Conservation (phyloP, 2,888 invertebrate genomes). For the Hypolimnas misippus region DNA sequence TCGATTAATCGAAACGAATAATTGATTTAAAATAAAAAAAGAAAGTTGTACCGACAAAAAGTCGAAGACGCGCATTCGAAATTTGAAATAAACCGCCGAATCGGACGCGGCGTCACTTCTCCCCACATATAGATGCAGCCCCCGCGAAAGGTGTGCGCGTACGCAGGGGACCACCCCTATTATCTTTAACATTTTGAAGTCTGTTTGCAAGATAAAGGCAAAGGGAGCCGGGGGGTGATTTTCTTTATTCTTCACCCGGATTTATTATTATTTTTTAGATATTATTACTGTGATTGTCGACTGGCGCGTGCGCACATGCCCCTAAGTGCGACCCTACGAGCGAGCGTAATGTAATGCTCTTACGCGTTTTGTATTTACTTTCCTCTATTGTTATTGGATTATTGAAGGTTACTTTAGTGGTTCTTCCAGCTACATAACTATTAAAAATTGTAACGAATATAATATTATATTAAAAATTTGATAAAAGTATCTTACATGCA, state of each 20-base stretch:
- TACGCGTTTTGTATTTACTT: constrained; percentile 67
- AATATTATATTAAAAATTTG: too few relatives aligned
- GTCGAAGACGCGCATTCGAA: constrained; percentile 54
- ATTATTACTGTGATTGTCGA: constrained; percentile 81
- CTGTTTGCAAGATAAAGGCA: constrained; percentile 84
- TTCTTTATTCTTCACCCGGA: constrained; percentile 84
- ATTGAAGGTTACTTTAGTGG: constrained; percentile 73
- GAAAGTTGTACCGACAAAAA: constrained; percentile 36
- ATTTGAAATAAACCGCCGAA: constrained; percentile 77
- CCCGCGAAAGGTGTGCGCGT: constrained; percentile 79
- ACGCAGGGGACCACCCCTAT: constrained; percentile 76
- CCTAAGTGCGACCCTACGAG: constrained; percentile 65
- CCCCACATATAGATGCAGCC: constrained; percentile 58
- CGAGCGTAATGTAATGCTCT: constrained; percentile 71
- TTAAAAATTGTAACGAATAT: constrained; percentile 16
- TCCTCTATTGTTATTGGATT: constrained; percentile 73
- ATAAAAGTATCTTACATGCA: too few relatives aligned
- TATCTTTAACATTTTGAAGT: constrained; percentile 83
- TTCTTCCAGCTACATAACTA: constrained; percentile 44
- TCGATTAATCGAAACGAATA: background rate
- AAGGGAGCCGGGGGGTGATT: constrained; percentile 80
- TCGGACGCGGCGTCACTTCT: constrained; percentile 57
- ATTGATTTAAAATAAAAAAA: background rate
- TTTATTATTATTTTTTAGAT: constrained; percentile 85
- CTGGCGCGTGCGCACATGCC: constrained; percentile 82